Evolutionary conservation across 2,113 vertebrate species (phyloP).

Genomic region (Protobothrops mucrosquamatus): DNA sequence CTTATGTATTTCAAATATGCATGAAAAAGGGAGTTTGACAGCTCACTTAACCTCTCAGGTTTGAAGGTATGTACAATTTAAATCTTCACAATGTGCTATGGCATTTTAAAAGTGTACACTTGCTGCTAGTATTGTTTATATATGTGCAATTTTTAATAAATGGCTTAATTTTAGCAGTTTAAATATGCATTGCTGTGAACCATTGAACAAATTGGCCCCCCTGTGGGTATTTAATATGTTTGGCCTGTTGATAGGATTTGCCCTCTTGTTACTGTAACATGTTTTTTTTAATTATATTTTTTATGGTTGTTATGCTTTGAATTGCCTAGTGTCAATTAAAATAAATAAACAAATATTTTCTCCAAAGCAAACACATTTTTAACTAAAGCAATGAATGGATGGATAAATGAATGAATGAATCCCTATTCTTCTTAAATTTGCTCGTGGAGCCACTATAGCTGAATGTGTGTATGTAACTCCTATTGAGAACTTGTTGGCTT

Average conservation of each 20-base stretch:
- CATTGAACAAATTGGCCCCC: background rate
- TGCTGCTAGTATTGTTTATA: background rate
- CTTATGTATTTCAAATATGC: background rate
- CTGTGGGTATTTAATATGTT: background rate
- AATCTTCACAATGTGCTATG: background rate
- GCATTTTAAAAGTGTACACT: background rate
- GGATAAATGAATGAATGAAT: background rate
- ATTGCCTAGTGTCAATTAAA: background rate
- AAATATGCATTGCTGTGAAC: background rate
- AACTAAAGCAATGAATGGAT: background rate
- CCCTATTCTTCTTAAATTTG: background rate
- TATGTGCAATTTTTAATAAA: background rate
- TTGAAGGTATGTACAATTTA: background rate
- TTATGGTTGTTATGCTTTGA: background rate
- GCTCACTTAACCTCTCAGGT: background rate
- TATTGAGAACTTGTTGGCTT: background rate
- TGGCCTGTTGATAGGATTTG: background rate
- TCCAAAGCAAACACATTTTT: background rate
- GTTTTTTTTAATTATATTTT: background rate
- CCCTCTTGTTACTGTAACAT: background rate
- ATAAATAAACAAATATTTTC: background rate
- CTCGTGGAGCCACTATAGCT: background rate
- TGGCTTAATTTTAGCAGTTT: background rate
- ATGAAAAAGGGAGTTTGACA: background rate
- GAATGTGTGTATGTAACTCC: background rate